Conservation (phyloP, 2,888 invertebrate species). For the Caenorhabditis drosophilae region DNA sequence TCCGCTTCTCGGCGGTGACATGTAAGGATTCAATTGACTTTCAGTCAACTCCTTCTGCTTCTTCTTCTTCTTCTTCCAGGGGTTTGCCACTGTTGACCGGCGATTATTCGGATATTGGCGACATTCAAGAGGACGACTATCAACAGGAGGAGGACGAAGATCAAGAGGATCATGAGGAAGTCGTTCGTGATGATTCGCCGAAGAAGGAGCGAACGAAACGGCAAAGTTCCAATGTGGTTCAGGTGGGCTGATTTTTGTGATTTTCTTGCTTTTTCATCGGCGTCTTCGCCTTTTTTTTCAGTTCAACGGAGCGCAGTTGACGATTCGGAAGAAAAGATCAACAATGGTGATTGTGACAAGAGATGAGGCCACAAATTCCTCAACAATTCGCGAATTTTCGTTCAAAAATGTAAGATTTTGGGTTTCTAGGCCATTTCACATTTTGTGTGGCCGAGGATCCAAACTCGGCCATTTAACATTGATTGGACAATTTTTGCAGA, state of each 20-base stretch:
- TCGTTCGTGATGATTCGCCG: conserved; percentile 22
- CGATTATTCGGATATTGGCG: conserved; percentile 48
- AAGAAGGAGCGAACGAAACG: conserved; percentile 6
- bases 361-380: conserved; percentile 50
- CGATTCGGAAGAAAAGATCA: conserved; percentile 17
- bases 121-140: conserved; percentile 44
- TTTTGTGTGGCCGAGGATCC: no score
- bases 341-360: conserved; percentile 53
- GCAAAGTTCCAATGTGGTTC: not conserved
- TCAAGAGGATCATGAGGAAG: conserved; percentile 31
- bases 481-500: conserved; percentile 70
- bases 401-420: conserved; percentile 37
- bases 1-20: conserved; percentile 51
- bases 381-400: conserved; percentile 50
- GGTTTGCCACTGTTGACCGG: conserved; percentile 47
- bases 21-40: no score
- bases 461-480: no score
- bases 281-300: no score
- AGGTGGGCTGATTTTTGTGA: not conserved
- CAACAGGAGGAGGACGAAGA: conserved; percentile 40
- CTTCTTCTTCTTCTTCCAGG: conserved; percentile 35
- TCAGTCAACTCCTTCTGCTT: no score
- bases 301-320: no score
- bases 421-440: no score
- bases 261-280: not conserved